Evolutionary conservation across 1,140 invertebrate genomes (phyloP).

Genomic region (Eufriesea mexicana): DNA sequence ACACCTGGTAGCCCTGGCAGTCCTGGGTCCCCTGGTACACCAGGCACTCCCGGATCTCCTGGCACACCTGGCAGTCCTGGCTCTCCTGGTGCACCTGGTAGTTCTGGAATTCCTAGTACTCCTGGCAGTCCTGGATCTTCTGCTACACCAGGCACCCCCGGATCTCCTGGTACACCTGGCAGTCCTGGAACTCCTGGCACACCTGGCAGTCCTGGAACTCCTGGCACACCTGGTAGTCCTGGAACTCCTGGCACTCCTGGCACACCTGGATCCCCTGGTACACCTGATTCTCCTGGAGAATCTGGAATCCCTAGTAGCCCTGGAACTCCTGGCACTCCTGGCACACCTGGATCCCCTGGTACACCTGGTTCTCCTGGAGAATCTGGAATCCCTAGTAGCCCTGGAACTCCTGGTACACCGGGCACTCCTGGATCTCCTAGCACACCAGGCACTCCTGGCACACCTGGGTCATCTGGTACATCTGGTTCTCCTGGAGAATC

Average conservation of each 20-base stretch:
- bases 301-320: not conserved
- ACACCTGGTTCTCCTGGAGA: no score
- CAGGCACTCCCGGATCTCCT: not conserved
- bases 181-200: conserved; percentile 30
- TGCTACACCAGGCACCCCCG: conserved; percentile 48
- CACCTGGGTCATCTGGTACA: not conserved
- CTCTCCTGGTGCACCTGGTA: conserved; percentile 15
- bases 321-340: conserved; percentile 83
- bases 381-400: not conserved
- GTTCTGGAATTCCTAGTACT: not conserved
- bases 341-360: conserved; percentile 12
- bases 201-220: not conserved
- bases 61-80: not conserved
- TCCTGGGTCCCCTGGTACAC: not conserved
- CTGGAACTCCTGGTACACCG: conserved; percentile 82
- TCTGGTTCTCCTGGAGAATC: no score
- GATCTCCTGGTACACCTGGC: conserved; percentile 53
- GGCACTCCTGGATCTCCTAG: conserved; percentile 64
- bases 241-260: conserved; percentile 83
- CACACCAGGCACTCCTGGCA: not conserved
- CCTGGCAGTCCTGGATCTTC: conserved; percentile 32
- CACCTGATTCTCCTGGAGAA: no score
- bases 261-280: conserved; percentile 8
- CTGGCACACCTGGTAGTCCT: not conserved
- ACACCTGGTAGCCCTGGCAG: conserved; percentile 18